Percentiles rank a stretch among this genome's conserved stretches.
phyloP scores from a whole-genome alignment of 2,888 invertebrate species.

The Hemithea aestivaria region DNA sequence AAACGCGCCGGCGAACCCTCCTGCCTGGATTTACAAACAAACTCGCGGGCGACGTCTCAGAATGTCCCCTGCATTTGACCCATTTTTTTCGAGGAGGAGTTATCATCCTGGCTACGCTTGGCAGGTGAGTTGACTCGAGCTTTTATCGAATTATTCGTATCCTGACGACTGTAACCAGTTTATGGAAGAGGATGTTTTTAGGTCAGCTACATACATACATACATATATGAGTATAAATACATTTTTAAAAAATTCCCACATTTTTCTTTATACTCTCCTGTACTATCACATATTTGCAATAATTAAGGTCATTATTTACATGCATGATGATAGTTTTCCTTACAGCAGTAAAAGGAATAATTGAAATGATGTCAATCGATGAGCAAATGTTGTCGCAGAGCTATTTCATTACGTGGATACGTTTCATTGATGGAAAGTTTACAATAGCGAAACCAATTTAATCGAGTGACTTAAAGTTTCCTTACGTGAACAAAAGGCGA shows the following conservation, averaged over 20 bases:
- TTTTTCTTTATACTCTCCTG: too few species aligned
- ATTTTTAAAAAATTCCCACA: too few species aligned
- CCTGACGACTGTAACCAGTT: slow-evolving; percentile 12
- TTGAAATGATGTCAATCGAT: slow-evolving; percentile 10
- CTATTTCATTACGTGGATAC: slow-evolving; percentile 11
- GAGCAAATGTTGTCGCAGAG: slow-evolving; percentile 20
- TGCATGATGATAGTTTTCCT: too few species aligned
- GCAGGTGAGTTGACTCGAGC: slow-evolving; percentile 3
- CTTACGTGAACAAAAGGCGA: too few species aligned
- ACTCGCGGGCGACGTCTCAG: slow-evolving; percentile 64
- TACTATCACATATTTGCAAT: too few species aligned
- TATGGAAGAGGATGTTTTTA: neutral
- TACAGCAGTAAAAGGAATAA: too few species aligned
- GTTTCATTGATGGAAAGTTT: slow-evolving; percentile 25
- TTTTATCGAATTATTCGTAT: slow-evolving; percentile 21
- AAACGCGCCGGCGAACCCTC: slow-evolving; percentile 52
- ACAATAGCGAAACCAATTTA: slow-evolving; percentile 12
- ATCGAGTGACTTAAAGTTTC: neutral
- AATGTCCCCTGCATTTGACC: slow-evolving; percentile 69
- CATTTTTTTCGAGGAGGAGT: slow-evolving; percentile 41
- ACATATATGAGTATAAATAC: too few species aligned
- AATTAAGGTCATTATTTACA: too few species aligned
- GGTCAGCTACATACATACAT: too few species aligned
- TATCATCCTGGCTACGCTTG: slow-evolving; percentile 29
- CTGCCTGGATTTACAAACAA: slow-evolving; percentile 73